Base-by-base conservation (phyloP, 2,888 invertebrate species). In the Pediacus dermestoides region DNA sequence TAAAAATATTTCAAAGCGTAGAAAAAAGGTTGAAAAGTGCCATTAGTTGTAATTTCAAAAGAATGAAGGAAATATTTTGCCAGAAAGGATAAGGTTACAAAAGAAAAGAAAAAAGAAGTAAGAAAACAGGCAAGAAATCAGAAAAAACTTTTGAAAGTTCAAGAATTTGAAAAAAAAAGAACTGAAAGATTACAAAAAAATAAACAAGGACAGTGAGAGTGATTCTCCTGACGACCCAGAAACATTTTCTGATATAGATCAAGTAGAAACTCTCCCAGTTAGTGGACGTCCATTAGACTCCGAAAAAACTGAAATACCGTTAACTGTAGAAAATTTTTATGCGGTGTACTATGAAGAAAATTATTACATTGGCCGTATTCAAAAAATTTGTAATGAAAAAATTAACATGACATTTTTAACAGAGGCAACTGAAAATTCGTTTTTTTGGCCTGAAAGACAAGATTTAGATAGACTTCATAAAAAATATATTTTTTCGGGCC, bases 121-220 rank as follows among this genome's bases (percentile, higher is more conserved):
- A 27, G 27, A 37, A 37, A 30, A 10, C 11, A 25, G 30, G 22
- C 26, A 37, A 8, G 30, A 16, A n/a, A n/a, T n/a, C n/a, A n/a
- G n/a, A n/a, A n/a, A n/a, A n/a, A n/a, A n/a, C n/a, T n/a, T n/a
- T n/a, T n/a, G n/a, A n/a, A n/a, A n/a, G n/a, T n/a, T 21, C 22
- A 30, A 34, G 34, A 23, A 23, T 15, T 10, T n/a, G 26, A 14
- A 12, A 25, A 25, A 12, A 14, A 8, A 13, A 34, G 15, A n/a
- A 34, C 23, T 23, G 34, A 34, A 34, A 34, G 26, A 11, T 3
- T n/a, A 12, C 9, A 3, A 34, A 34, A 34, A 25, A 34, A 34
- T 13, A 23, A 16, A 25, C 22, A n/a, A 15, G n/a, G 13, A 34
- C 13, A 23, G 9, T 23, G 26, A 14, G 15, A 14, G 22, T 18